Conservation (phyloP, 2,113 vertebrate species). For the Nothobranchius kuhntae region DNA sequence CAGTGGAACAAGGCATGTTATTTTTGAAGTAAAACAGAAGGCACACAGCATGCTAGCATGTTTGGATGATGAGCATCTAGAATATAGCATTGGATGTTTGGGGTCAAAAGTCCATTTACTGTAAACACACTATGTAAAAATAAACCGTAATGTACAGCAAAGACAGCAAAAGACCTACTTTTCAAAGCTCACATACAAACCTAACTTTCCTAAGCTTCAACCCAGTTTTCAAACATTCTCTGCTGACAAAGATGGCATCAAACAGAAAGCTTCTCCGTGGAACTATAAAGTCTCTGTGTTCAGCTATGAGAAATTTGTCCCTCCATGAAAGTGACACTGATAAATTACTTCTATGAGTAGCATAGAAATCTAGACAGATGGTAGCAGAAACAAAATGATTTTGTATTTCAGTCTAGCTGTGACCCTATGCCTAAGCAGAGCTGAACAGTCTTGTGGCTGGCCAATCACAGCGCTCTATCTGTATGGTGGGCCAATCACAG, state of each 20-base stretch:
- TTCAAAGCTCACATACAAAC: too few species aligned
- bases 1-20: slow-evolving; percentile 59
- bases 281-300: slow-evolving; percentile 28
- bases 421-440: too few species aligned
- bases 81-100: too few species aligned
- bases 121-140: slow-evolving; percentile 1
- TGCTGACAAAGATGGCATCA: not conserved
- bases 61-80: slow-evolving; percentile 36
- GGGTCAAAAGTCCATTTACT: not conserved
- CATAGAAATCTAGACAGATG: too few species aligned
- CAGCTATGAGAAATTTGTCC: slow-evolving; percentile 17
- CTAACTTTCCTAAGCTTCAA: too few species aligned
- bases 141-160: not conserved
- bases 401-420: too few species aligned
- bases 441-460: too few species aligned
- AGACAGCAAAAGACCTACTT: too few species aligned
- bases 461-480: too few species aligned
- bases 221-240: too few species aligned
- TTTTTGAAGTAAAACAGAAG: slow-evolving; percentile 53
- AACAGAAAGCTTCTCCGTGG: slow-evolving; percentile 14
- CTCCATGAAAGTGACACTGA: slow-evolving; percentile 12
- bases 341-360: not conserved
- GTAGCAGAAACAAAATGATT: too few species aligned
- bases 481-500: too few species aligned
- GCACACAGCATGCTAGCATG: slow-evolving; percentile 32